Percentiles rank a stretch among this genome's conserved stretches.
Evolutionary conservation across 1,140 invertebrate species (phyloP).

Genomic region (Saccostrea glomerata): DNA sequence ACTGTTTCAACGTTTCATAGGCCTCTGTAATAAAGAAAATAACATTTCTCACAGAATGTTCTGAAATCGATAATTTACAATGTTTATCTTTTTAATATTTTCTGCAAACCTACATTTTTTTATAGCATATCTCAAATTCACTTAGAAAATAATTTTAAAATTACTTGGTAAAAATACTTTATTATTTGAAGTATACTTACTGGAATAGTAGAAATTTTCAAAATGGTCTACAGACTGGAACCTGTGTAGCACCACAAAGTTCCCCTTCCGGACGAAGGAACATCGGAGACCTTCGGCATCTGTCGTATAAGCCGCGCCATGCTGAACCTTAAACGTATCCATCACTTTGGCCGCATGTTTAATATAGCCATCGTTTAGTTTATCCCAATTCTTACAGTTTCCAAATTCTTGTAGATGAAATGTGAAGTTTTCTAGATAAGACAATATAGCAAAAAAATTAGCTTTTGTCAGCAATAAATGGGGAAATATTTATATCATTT

Average conservation of each 20-base stretch:
- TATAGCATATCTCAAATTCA: not conserved
- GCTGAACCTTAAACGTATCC: conserved; percentile 23
- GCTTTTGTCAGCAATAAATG: too few species aligned
- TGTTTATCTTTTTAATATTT: not conserved
- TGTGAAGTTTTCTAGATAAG: conserved; percentile 16
- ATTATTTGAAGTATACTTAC: not conserved
- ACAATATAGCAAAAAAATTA: not conserved
- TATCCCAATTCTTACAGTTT: not conserved
- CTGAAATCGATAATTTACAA: not conserved
- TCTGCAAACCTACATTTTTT: not conserved
- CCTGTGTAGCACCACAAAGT: conserved; percentile 20
- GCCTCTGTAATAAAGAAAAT: not conserved
- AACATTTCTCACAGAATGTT: not conserved
- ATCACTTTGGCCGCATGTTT: conserved; percentile 14
- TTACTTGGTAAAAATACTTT: too few species aligned
- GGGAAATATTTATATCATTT: too few species aligned
- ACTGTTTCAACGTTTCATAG: conserved; percentile 11
- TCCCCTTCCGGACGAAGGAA: not conserved
- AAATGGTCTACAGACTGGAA: conserved; percentile 29
- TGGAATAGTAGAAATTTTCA: conserved; percentile 33
- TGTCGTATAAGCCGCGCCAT: not conserved
- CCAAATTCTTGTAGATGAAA: conserved; percentile 20
- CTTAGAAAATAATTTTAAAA: too few species aligned
- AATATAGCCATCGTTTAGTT: conserved; percentile 12
- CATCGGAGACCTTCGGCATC: conserved; percentile 14